Conservation (phyloP, 2,797 vertebrate species). For the Dryobates pubescens region DNA sequence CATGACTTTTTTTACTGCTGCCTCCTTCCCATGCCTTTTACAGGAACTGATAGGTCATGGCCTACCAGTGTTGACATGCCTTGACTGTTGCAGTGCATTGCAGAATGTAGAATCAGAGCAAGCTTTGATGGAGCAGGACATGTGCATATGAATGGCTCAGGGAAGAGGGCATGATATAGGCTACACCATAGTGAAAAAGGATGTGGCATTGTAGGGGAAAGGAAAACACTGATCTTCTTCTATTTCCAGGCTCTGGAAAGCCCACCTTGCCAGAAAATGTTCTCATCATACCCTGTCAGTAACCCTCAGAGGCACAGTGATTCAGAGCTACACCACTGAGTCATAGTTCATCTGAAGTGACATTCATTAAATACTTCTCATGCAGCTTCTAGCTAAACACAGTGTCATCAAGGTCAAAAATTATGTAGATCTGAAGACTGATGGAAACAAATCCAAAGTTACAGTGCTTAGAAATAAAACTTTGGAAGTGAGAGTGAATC, state of each 20-base stretch:
- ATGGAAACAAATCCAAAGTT: neutral
- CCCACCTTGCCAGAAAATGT: neutral
- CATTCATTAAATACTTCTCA: neutral
- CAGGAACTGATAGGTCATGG: neutral
- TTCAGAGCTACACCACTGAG: constrained; percentile 2
- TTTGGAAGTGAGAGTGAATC: neutral
- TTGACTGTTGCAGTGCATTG: fast-evolving
- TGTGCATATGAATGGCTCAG: neutral
- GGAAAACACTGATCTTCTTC: neutral
- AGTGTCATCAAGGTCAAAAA: neutral
- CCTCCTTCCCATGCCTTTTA: neutral
- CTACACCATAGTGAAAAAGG: neutral
- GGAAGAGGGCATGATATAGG: neutral
- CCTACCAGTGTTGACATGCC: neutral
- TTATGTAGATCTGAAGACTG: neutral
- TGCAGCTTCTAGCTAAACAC: neutral
- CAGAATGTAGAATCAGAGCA: fast-evolving
- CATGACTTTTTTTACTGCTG: neutral
- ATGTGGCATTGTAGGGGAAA: neutral
- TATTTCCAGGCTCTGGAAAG: neutral
- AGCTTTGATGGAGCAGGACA: neutral
- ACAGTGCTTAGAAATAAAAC: neutral
- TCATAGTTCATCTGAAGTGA: neutral
- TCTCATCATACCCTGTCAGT: neutral
- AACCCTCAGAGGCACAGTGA: neutral